phyloP scores from a whole-genome alignment of 2,797 vertebrate genomes.

The Chloroceryle inda region DNA sequence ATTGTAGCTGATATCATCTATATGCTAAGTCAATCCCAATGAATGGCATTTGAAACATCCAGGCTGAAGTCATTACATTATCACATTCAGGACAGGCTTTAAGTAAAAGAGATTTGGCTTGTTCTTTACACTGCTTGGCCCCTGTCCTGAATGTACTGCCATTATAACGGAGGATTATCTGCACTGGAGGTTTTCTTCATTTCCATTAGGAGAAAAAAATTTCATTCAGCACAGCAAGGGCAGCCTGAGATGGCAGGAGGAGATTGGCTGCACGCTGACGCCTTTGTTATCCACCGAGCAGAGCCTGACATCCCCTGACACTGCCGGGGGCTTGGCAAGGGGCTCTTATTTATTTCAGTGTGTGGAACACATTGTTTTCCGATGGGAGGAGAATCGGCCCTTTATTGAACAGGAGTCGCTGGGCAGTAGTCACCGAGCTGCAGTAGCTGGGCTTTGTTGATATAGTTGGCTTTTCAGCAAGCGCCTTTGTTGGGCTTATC shows the following conservation, averaged over 20 bases:
- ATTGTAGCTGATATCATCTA: conserved; percentile 11
- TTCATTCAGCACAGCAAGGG: background rate
- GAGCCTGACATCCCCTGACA: conserved; percentile 72
- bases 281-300: conserved; percentile 23
- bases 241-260: conserved; percentile 50
- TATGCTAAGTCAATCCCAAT: background rate
- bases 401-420: conserved; percentile 41
- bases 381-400: conserved; percentile 54
- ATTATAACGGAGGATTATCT: conserved; percentile 24
- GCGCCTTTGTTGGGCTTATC: background rate
- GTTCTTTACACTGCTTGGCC: conserved; percentile 46
- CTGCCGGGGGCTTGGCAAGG: background rate
- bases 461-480: conserved; percentile 14
- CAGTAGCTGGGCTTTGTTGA: conserved; percentile 18
- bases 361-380: conserved; percentile 64
- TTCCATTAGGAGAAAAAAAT: conserved; percentile 42
- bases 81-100: conserved; percentile 43
- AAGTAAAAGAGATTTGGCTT: conserved; percentile 58
- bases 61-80: conserved; percentile 27
- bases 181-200: conserved; percentile 34
- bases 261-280: background rate
- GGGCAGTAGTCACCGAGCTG: conserved; percentile 7
- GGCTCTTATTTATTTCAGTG: conserved; percentile 40
- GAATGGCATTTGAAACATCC: conserved; percentile 23
- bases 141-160: background rate